Conservation (phyloP, 1,140 invertebrate genomes). For the Drosophila sturtevanti region DNA sequence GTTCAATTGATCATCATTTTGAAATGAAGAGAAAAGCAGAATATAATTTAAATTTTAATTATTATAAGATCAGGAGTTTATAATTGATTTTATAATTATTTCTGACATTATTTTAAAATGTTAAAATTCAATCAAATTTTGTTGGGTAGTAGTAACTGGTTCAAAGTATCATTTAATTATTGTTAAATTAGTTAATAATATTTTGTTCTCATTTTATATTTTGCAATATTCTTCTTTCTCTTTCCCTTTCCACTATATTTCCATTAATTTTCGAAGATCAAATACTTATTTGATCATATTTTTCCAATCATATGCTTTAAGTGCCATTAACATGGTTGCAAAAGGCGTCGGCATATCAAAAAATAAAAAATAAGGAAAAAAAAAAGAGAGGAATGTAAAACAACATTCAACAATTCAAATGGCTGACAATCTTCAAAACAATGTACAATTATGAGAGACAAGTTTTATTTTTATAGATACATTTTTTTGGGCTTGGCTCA, state of each 20-base stretch:
- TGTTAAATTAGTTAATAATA: too few relatives aligned
- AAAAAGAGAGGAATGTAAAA: slow-evolving; percentile 19
- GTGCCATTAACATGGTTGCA: slow-evolving; percentile 5
- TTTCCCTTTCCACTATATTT: not conserved
- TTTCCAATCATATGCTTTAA: slow-evolving; percentile 12
- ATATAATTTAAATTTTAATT: too few relatives aligned
- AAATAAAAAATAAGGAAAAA: slow-evolving; percentile 2
- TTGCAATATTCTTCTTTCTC: not conserved
- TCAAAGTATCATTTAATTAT: too few relatives aligned
- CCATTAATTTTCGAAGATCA: not conserved
- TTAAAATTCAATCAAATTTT: too few relatives aligned
- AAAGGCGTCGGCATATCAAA: slow-evolving; percentile 71
- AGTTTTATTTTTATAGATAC: slow-evolving; percentile 47
- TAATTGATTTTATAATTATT: too few relatives aligned
- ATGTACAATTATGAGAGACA: slow-evolving; percentile 74
- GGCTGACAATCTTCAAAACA: slow-evolving; percentile 52
- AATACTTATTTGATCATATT: not conserved
- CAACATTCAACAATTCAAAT: slow-evolving; percentile 43
- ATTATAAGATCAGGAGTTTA: too few relatives aligned
- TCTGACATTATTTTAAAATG: too few relatives aligned
- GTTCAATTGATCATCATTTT: too few relatives aligned
- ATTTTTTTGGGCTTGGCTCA: slow-evolving; percentile 55
- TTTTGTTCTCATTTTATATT: too few relatives aligned
- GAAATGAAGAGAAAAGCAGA: too few relatives aligned
- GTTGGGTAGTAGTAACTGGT: too few relatives aligned